Evolutionary conservation across 2,113 vertebrate genomes (phyloP).

Genomic region (Megaceryle maxima): DNA sequence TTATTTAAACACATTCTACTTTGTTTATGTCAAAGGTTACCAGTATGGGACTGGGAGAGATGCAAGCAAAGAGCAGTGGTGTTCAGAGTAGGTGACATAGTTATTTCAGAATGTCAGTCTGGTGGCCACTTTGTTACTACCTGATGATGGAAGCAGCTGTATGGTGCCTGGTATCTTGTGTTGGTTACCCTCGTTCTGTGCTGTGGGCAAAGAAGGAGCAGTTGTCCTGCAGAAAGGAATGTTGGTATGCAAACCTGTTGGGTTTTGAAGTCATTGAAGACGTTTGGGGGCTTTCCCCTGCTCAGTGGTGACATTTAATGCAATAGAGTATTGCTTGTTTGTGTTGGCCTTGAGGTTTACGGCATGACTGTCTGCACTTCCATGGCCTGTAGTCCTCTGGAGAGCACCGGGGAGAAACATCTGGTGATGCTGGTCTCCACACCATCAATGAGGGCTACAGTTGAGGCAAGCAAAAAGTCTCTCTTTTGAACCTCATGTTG

Average conservation of each 20-base stretch:
- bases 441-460: background rate
- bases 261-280: background rate
- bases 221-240: background rate
- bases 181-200: background rate
- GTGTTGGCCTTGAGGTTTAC: background rate
- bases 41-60: background rate
- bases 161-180: background rate
- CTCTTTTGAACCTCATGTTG: background rate
- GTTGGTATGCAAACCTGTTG: background rate
- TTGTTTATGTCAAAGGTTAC: background rate
- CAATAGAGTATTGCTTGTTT: background rate
- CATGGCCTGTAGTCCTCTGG: no score
- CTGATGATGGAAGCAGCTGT: background rate
- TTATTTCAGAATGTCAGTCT: background rate
- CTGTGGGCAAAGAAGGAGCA: background rate
- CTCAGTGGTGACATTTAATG: background rate
- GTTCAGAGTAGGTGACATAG: background rate
- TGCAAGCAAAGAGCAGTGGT: background rate
- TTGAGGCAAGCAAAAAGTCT: background rate
- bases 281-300: background rate
- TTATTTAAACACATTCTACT: background rate
- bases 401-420: background rate
- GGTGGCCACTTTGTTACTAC: background rate
- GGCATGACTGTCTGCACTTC: background rate
- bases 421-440: background rate